Base-by-base conservation (phyloP, 2,113 vertebrate species). In the Odocoileus hemionus region DNA sequence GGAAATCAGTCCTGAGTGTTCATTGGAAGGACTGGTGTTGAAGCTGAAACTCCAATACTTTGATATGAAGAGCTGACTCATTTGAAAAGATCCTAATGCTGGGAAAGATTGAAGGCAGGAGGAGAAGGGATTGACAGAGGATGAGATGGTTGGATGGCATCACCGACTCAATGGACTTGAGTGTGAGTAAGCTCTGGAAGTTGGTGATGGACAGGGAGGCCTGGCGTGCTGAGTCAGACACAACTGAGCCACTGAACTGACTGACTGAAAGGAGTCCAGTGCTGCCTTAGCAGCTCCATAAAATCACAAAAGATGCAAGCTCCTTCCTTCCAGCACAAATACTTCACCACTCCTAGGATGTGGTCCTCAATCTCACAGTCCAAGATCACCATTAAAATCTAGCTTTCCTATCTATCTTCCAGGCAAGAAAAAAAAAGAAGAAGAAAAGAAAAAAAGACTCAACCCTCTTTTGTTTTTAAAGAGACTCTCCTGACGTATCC, bases 341-440 rank as follows among this genome's bases (percentile, higher is more conserved):
- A 54, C 3, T 58, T 92, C 6, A 64, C 54, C 36, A 47, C 8
- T 28, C 21, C 5, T 86, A 50, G 28, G 74, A 45, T 23, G n/a
- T 86, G 30, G 21, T 76, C 19, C 33, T 91, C 21, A 52, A 45
- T 52, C 57, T 87, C 30, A 21, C 26, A 87, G 26, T 95, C n/a
- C 54, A 89, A 60, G 30, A 17, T 47, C 14, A 19, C 28, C 36
- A 6, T 76, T 78, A 64, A 47, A 91, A 85, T 25, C 21, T 43
- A 47, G 30, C 30, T 86, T 96, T 91, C 89, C 76, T 13, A 58
- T 39, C 10, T 9, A 5, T 84, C 19, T 79, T 91, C 54, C 26
- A 60, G 43, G 57, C 28, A 57, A 88, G 45, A 88, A 39, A 39
- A 82, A 25, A 86, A 82, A 17, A 85, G n/a, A 95, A 87, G 23